Evolutionary conservation across 2,888 invertebrate species (phyloP).

Genomic region (Trimorus sp.): DNA sequence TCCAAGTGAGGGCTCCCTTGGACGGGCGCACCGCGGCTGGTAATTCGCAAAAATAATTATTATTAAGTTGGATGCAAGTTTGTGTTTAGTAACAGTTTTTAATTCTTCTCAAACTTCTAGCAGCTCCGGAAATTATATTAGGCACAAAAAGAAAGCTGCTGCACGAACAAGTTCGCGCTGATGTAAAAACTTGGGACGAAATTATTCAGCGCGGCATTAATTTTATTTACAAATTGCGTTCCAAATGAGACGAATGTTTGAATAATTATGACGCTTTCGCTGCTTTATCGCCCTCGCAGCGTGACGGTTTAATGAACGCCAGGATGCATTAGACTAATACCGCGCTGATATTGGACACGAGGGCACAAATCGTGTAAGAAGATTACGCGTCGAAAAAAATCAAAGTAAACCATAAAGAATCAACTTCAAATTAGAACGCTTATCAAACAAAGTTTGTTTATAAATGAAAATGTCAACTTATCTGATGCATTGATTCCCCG

Average conservation of each 20-base stretch:
- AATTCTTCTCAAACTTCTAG: slow-evolving; percentile 33
- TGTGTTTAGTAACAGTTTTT: slow-evolving; percentile 41
- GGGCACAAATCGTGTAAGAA: slow-evolving; percentile 72
- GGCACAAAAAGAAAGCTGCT: slow-evolving; percentile 10
- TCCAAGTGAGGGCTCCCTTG: too few species aligned
- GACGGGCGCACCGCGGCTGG: background rate
- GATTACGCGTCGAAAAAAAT: slow-evolving; percentile 71
- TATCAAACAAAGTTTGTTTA: too few species aligned
- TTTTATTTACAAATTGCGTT: slow-evolving; percentile 53
- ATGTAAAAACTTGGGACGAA: slow-evolving; percentile 39
- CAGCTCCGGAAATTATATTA: slow-evolving; percentile 35
- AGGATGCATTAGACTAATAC: slow-evolving; percentile 54
- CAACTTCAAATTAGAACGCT: too few species aligned
- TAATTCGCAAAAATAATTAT: slow-evolving; percentile 37
- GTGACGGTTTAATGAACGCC: slow-evolving; percentile 43
- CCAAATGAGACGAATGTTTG: slow-evolving; percentile 30
- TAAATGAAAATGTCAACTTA: too few species aligned
- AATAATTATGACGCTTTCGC: too few species aligned
- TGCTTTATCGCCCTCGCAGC: slow-evolving; percentile 13
- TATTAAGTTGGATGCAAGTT: slow-evolving; percentile 25
- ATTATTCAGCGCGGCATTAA: slow-evolving; percentile 47
- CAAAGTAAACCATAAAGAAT: slow-evolving; percentile 51
- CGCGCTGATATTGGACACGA: slow-evolving; percentile 40
- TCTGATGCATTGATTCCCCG: too few species aligned
- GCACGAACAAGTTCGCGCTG: slow-evolving; percentile 32